A percentile compares a stretch with the other conserved stretches of the same genome.
Evolutionary conservation across 2,797 vertebrate genomes (phyloP).

Genomic region (Lagocephalus sceleratus): DNA sequence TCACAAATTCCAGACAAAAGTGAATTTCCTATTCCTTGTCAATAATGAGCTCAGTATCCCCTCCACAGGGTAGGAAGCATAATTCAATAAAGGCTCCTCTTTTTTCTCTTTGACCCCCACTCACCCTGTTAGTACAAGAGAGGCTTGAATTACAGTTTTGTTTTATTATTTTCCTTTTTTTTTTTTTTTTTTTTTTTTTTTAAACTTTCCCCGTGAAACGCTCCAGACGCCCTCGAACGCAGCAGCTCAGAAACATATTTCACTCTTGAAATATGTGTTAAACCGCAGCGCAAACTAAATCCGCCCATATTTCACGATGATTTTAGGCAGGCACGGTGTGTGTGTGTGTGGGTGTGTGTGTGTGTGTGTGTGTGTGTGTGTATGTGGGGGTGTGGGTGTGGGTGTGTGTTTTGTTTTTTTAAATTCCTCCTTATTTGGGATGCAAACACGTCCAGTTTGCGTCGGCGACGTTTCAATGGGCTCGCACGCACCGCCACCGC

Average conservation of each 20-base stretch:
- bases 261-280: not conserved
- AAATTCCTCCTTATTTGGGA: too few relatives aligned
- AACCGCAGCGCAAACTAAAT: not conserved
- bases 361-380: too few relatives aligned
- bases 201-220: not conserved
- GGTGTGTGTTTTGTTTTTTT: too few relatives aligned
- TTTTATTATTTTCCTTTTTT: conserved; percentile 13
- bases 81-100: conserved; percentile 65
- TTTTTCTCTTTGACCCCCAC: conserved; percentile 45
- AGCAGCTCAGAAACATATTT: conserved; percentile 1
- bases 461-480: too few relatives aligned
- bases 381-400: too few relatives aligned
- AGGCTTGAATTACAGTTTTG: conserved; percentile 55
- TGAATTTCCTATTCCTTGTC: conserved; percentile 78
- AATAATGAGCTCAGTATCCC: conserved; percentile 64
- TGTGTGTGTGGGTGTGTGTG: too few relatives aligned
- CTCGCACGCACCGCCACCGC: too few relatives aligned
- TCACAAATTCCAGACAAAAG: conserved; percentile 77
- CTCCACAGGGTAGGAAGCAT: conserved; percentile 49
- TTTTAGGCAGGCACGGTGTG: too few relatives aligned
- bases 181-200: conserved; percentile 9
- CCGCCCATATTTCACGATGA: not conserved
- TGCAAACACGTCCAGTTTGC: too few relatives aligned
- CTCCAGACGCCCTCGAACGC: conserved; percentile 18
- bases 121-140: conserved; percentile 45